Evolutionary conservation across 2,888 invertebrate genomes (phyloP).

Genomic region (Lydus trimaculatus): DNA sequence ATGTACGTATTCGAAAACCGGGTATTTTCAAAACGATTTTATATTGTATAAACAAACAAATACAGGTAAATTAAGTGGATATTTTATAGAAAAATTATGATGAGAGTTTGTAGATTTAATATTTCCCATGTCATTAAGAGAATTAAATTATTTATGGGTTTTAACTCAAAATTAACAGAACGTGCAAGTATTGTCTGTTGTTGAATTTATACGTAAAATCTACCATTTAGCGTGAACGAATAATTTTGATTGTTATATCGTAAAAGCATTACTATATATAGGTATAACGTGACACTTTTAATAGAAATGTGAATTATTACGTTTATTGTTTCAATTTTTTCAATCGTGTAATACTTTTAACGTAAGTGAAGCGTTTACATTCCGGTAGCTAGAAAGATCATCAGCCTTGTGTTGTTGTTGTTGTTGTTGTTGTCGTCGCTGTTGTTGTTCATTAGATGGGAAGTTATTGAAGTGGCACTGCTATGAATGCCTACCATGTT

Average conservation of each 20-base stretch:
- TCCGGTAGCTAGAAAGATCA: constrained; percentile 27
- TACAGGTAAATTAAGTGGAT: not conserved
- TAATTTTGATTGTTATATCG: not conserved
- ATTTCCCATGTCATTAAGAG: not conserved
- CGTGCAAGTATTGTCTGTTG: not conserved
- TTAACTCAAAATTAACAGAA: not conserved
- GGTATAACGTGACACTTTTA: not conserved
- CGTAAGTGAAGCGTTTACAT: constrained; percentile 3
- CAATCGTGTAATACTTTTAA: not conserved
- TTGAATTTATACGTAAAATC: not conserved
- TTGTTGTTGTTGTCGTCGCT: no score
- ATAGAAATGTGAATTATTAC: not conserved
- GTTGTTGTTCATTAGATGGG: constrained; percentile 31
- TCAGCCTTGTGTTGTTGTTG: constrained; percentile 27
- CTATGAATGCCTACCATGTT: constrained; percentile 18
- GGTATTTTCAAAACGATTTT: not conserved
- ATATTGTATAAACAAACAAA: not conserved
- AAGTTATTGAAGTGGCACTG: constrained; percentile 36
- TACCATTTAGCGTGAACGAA: not conserved
- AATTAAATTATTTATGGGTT: constrained; percentile 1
- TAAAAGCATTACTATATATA: no score
- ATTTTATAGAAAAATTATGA: not conserved
- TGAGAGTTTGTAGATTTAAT: not conserved
- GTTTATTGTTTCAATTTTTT: not conserved
- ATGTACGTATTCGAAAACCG: not conserved